Percentiles rank a stretch among this genome's conserved stretches.
phyloP scores from a whole-genome alignment of 2,888 invertebrate species.

The Neelides folsomi region DNA sequence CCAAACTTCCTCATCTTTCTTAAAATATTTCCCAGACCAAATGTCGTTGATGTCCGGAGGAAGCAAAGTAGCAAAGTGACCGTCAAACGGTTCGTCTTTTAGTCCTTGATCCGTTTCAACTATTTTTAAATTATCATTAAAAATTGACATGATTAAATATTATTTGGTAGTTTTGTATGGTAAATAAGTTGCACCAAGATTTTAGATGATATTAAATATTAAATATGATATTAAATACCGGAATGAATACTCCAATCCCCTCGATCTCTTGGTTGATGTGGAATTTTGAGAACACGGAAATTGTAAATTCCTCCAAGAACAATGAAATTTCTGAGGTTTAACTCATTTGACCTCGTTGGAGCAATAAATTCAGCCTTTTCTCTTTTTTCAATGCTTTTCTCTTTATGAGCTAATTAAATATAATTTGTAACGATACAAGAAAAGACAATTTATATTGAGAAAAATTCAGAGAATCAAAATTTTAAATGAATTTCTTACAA shows the following conservation, averaged over 20 bases:
- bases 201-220: background rate
- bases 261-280: constrained; percentile 3
- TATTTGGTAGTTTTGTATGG: too few species aligned
- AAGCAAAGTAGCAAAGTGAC: too few species aligned
- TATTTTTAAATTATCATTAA: too few species aligned
- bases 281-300: background rate
- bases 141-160: too few species aligned
- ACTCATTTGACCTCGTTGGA: background rate
- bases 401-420: too few species aligned
- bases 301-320: constrained; percentile 1
- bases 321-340: background rate
- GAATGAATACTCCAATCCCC: constrained; percentile 4
- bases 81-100: too few species aligned
- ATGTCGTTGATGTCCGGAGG: too few species aligned
- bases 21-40: too few species aligned
- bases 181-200: background rate
- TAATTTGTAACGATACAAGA: too few species aligned
- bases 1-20: too few species aligned
- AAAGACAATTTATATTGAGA: background rate
- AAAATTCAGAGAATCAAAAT: background rate
- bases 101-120: too few species aligned
- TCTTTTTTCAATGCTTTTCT: background rate
- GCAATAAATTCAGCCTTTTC: background rate
- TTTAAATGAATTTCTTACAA: background rate
- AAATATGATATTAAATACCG: background rate